These are phyloP conservation scores for Peromyscus attwateri DNA, from an alignment of 2,797 vertebrate species.

Conservation along the genomic window DNA sequence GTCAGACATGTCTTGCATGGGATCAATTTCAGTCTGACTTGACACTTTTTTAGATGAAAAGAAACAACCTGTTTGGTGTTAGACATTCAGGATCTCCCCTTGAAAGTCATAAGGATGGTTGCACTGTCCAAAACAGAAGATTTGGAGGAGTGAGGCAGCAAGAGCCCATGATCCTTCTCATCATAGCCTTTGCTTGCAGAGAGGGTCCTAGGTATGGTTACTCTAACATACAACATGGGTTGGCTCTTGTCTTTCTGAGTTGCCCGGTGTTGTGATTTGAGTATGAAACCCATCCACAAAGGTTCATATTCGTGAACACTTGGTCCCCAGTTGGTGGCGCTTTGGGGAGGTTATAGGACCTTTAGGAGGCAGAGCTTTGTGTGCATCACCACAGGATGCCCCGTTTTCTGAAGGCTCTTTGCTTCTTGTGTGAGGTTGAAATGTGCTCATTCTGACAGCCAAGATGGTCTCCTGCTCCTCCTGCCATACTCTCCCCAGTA, in stretches of 20 bases:
- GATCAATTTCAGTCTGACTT: too few species aligned
- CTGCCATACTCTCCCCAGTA: too few species aligned
- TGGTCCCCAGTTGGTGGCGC: neutral
- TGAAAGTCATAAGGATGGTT: neutral
- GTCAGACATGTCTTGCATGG: too few species aligned
- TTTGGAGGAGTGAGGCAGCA: neutral
- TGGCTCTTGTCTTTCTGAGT: neutral
- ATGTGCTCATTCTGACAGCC: neutral
- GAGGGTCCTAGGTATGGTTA: accelerated
- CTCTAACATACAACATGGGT: neutral
- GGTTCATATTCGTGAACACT: neutral
- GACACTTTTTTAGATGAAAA: too few species aligned
- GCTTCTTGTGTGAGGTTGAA: neutral
- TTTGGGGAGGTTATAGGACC: too few species aligned
- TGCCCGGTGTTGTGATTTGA: neutral
- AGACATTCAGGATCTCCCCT: neutral
- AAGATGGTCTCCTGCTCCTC: neutral
- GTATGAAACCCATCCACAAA: neutral
- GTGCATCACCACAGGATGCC: too few species aligned
- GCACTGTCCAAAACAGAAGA: neutral
- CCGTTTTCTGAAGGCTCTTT: neutral
- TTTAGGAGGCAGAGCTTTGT: too few species aligned
- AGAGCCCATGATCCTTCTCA: accelerated
- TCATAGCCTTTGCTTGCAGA: neutral
- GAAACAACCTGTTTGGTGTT: neutral